A percentile compares a stretch with the other conserved stretches of the same genome.
Evolutionary conservation across 1,140 invertebrate genomes (phyloP).

Genomic region (Atopsyche davidsoni): DNA sequence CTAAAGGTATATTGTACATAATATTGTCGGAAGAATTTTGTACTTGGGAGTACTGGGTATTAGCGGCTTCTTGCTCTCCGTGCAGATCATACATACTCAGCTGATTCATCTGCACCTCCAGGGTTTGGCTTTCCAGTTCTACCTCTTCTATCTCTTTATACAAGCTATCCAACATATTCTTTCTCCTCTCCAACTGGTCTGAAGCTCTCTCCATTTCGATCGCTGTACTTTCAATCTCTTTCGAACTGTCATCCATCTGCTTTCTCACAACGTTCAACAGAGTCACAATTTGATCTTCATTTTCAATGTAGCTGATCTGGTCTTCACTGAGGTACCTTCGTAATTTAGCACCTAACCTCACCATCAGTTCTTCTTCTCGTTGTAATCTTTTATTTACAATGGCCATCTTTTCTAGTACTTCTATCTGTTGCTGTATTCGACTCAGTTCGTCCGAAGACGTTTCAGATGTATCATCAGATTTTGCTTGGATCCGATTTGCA

Average conservation of each 20-base stretch:
- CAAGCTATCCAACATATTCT: slow-evolving; percentile 56
- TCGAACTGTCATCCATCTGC: slow-evolving; percentile 30
- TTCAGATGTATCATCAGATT: slow-evolving; percentile 49
- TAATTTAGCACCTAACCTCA: slow-evolving; percentile 59
- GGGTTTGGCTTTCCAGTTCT: slow-evolving; percentile 49
- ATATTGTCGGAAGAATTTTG: slow-evolving; percentile 13
- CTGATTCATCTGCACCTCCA: slow-evolving; percentile 43
- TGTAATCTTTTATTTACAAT: slow-evolving; percentile 65
- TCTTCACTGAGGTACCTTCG: slow-evolving; percentile 57
- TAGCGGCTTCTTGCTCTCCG: slow-evolving; percentile 1
- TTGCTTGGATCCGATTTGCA: slow-evolving; percentile 46
- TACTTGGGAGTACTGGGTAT: slow-evolving; percentile 15
- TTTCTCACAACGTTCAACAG: slow-evolving; percentile 47
- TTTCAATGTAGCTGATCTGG: slow-evolving; percentile 49
- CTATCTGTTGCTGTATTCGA: slow-evolving; percentile 54
- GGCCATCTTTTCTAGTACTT: slow-evolving; percentile 63
- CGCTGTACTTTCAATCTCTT: slow-evolving; percentile 52
- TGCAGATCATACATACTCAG: slow-evolving; percentile 17
- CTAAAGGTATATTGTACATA: slow-evolving; percentile 23
- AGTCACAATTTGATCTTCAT: slow-evolving; percentile 43
- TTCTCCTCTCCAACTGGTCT: slow-evolving; percentile 55
- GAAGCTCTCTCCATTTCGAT: slow-evolving; percentile 62
- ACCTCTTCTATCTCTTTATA: slow-evolving; percentile 57
- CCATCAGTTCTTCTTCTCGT: slow-evolving; percentile 61
- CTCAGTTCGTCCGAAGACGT: slow-evolving; percentile 45